Base-by-base conservation (phyloP, 2,888 invertebrate species). In the Trilocha varians region DNA sequence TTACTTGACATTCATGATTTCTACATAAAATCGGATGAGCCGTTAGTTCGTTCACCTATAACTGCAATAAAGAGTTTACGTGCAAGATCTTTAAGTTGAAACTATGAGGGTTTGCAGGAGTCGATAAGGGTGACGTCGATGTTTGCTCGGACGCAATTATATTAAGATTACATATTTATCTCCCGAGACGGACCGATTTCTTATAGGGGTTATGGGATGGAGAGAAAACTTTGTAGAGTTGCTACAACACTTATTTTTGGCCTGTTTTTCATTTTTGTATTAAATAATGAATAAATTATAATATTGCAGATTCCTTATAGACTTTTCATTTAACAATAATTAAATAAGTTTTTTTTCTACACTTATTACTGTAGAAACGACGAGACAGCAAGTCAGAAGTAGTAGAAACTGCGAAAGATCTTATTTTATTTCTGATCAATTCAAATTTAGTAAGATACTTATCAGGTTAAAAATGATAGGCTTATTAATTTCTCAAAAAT, bases 141-240 rank as follows among this genome's bases (percentile, higher is more conserved):
- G 65, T 66, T 67, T 66, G 72, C 67, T 57, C 54, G 69, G 65
- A 68, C 66, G 67, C 82, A 80, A 82, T 83, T 82, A 79, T 78
- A 72, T 78, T 75, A 79, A 83, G 80, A 83, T 83, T 82, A 83
- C 77, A 75, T 79, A 80, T 83, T 80, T 82, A 80, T 83, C 80
- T 78, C 74, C 65, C 62, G 65, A 72, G 70, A 69, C 65, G 66
- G 66, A 71, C 65, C 70, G 65, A 71, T 76, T 78, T 71, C 77
- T 77, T 73, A 70, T 74, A 67, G 72, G 73, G 72, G 70, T 55
- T 54, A 44, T 40, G 50, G 49, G 25, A 25, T 34, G 16, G 46
- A 32, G 16, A 40, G 43, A 13, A 32, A 43, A 34, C 25, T 45
- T 13, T 17, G 43, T 39, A 47, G 65, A 65, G 70, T 35, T 63